Evolutionary conservation across 2,797 vertebrate species (phyloP).

Genomic region (Acomys russatus): DNA sequence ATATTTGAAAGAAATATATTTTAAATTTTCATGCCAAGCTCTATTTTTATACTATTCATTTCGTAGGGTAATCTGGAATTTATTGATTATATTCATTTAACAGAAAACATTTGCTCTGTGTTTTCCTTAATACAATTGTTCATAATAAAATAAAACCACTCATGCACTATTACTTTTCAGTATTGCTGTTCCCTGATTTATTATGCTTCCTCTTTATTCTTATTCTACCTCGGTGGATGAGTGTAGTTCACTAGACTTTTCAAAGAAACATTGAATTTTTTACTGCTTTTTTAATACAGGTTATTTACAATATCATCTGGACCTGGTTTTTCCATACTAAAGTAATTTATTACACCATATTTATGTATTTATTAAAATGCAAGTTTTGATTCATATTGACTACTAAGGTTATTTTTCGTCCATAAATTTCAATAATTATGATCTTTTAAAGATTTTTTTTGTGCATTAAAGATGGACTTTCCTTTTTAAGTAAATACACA

Average conservation of each 20-base stretch:
- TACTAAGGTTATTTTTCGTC: conserved; percentile 1
- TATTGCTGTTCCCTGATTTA: background rate
- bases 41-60: background rate
- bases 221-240: background rate
- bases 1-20: background rate
- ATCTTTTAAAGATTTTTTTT: background rate
- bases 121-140: background rate
- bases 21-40: background rate
- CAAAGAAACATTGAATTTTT: background rate
- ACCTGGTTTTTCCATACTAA: background rate
- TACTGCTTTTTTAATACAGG: background rate
- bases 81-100: background rate
- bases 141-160: background rate
- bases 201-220: background rate
- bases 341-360: background rate
- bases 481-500: background rate
- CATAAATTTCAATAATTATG: background rate
- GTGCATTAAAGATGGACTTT: background rate
- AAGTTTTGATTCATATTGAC: background rate
- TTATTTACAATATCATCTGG: background rate
- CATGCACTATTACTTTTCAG: background rate
- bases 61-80: background rate
- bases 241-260: background rate
- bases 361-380: background rate
- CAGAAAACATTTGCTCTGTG: background rate